Conservation (phyloP, 2,113 vertebrate species). For the Grammomys dolichurus region DNA sequence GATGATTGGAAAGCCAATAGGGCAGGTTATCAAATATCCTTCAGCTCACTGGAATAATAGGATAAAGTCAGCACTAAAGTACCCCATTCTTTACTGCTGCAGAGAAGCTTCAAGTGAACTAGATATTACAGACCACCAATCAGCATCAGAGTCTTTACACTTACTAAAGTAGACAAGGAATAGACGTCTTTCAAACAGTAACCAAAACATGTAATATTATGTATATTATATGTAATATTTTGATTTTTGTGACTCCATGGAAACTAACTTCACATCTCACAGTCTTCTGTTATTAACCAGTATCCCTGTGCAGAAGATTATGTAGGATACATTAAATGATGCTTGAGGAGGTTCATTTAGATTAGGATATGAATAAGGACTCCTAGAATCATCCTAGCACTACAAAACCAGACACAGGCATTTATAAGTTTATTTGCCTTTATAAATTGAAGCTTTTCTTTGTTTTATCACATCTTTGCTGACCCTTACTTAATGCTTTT, state of each 20-base stretch:
- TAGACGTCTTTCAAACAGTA: neutral
- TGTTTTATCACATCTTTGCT: neutral
- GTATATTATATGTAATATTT: neutral
- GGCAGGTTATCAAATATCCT: neutral
- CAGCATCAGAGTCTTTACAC: neutral
- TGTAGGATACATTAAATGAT: neutral
- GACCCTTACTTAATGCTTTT: neutral
- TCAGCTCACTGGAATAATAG: neutral
- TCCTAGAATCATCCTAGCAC: accelerated
- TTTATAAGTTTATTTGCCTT: neutral
- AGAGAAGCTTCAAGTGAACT: neutral
- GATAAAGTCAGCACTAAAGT: neutral
- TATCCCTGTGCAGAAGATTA: accelerated
- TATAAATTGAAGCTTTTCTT: neutral
- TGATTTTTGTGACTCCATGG: neutral
- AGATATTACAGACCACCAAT: neutral
- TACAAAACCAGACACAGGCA: accelerated
- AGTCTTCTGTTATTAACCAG: neutral
- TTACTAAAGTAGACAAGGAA: neutral
- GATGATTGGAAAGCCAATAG: neutral
- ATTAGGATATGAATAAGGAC: neutral
- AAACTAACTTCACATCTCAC: neutral
- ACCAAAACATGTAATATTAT: neutral
- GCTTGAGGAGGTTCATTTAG: neutral
- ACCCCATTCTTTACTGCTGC: neutral